Evolutionary conservation across 2,113 vertebrate species (phyloP), one percentile per base, ranked within the genome.

Genomic region (Corythornis madagascariensis): DNA sequence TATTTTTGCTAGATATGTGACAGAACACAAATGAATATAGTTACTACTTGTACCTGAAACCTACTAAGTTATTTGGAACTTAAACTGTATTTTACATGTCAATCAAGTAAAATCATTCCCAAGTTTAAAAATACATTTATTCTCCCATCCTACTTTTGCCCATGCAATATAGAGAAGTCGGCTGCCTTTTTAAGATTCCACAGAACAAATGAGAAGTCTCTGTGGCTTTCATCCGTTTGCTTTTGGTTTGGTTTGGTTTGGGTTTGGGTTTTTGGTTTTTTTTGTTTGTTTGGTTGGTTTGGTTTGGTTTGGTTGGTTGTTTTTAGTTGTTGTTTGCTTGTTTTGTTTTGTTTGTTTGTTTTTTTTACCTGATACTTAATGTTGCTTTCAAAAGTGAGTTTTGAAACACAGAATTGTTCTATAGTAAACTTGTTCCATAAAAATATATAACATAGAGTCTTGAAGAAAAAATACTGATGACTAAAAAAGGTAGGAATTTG

Each of bases 11-110:
- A 48, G 48, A 89, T 10, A 82, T 80, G 11, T 57, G 28, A 90
- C n/a, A 78, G 59, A 95, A 87, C n/a, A 85, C 31, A 90, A 82
- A 55, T 77, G 64, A 92, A 83, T 95, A 88, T n/a, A 86, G 55
- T 92, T 96, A 63, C 25, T 94, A 31, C 63, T 78, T 67, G 43
- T 25, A 80, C 10, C 47, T 91, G 67, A 81, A 86, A n/a, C 53
- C 35, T 76, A 81, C 76, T 71, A 79, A 43, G 8, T 94, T 94
- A 33, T 86, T 90, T 79, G 75, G 72, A 86, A 43, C 29, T 85
- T 80, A 55, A 42, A 63, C 31, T 76, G 17, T 35, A 84, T 90
- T 96, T 94, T 88, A 64, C 4, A 25, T 72, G 72, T 84, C 86
- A 95, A 74, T 90, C 75, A 95, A 86, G 12, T 65, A 70, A 89